Evolutionary conservation across 2,888 invertebrate genomes (phyloP), one percentile per base, ranked within the genome.

Genomic region (Callyntrura sp.): DNA sequence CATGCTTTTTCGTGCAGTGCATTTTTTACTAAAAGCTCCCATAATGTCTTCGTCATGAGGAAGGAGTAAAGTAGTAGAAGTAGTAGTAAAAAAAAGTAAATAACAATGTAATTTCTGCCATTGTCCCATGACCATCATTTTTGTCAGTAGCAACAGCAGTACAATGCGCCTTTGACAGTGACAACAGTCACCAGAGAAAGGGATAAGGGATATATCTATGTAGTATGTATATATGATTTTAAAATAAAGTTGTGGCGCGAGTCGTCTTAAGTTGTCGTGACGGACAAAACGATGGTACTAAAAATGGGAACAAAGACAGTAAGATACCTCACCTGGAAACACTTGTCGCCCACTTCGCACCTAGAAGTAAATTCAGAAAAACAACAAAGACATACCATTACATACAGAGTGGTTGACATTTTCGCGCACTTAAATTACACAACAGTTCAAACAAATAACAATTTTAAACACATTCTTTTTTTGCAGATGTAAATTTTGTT

Each of bases 341-440:
- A 92, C 93, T 93, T 93, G 93, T 78, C 93, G 92, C 28, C 91
- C 93, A 85, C 91, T 92, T 83, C 93, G 93, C 11, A 93, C 90
- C 93, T 93, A 65, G 1, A 87, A 35, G 43, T 12, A 88, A n/a
- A 86, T 55, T 11, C 55, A 35, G 65, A 60, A 78, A 9, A 73
- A 88, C 65, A 51, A 51, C 9, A 76, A n/a, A 65, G 6, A 35
- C 6, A 35, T 4, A 35, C 2, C 6, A 35, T 35, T 35, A 6
- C 6, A 35, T 35, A 35, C 35, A 35, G 35, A 35, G 35, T 35
- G 6, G 3, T 35, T 35, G 35, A 35, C 35, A 35, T 35, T n/a
- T n/a, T n/a, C n/a, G n/a, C n/a, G n/a, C 3, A 35, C 35, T 35
- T 35, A 35, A 35, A 2, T 35, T 35, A 35, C 35, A 35, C 35